A percentile compares a stretch with the other conserved stretches of the same genome.
phyloP scores from a whole-genome alignment of 2,888 invertebrate species.

The Melanargia galathea region DNA sequence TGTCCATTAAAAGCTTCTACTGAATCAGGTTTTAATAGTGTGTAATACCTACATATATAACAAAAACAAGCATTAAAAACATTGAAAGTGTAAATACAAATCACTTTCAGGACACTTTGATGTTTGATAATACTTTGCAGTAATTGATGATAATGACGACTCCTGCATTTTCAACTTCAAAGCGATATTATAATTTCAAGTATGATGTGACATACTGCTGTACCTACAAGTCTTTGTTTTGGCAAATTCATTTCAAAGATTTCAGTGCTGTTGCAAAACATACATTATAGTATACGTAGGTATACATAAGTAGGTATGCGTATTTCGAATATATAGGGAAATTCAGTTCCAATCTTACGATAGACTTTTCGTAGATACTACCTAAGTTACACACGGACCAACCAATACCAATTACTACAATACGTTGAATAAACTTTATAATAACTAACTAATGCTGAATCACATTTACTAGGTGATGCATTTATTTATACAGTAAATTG shows the following conservation, averaged over 20 bases:
- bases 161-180: constrained; percentile 23
- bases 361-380: too few species aligned
- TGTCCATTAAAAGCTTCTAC: not conserved
- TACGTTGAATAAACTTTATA: not conserved
- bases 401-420: too few species aligned
- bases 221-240: not conserved
- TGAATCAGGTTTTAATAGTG: not conserved
- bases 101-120: constrained; percentile 12
- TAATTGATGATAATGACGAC: constrained; percentile 18
- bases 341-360: too few species aligned
- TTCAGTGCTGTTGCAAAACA: not conserved
- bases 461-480: too few species aligned
- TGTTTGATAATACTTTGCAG: constrained; percentile 10
- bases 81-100: not conserved
- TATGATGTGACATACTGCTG: not conserved
- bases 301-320: not conserved
- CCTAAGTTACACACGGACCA: too few species aligned
- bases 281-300: not conserved
- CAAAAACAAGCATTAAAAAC: not conserved
- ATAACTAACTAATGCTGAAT: not conserved
- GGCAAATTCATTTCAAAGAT: not conserved
- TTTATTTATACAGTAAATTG: too few species aligned
- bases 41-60: not conserved
- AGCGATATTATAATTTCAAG: constrained; percentile 20
- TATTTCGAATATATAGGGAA: too few species aligned